These are phyloP conservation scores for Actinostola sp. DNA, from an alignment of 92 coral and sea anemone species.

Conservation along the genomic window DNA sequence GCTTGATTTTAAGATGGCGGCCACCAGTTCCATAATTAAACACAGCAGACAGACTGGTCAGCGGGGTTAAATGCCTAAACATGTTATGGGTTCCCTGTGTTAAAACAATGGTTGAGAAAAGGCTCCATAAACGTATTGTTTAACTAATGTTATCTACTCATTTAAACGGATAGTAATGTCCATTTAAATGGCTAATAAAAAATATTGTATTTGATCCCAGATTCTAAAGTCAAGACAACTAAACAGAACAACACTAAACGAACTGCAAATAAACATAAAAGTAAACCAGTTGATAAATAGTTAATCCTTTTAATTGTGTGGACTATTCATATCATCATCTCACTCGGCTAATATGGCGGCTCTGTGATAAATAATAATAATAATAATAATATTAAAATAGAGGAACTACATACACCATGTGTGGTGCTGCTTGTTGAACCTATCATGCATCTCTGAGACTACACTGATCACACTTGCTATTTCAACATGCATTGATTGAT, in stretches of 20 bases:
- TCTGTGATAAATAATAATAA: too few species aligned
- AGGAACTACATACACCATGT: too few species aligned
- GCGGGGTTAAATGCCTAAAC: too few species aligned
- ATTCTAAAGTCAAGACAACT: slow-evolving; percentile 24
- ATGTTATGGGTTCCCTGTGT: too few species aligned
- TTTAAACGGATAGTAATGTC: not conserved
- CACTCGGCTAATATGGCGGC: not conserved
- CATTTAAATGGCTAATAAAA: not conserved
- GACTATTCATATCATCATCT: not conserved
- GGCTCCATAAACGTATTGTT: not conserved
- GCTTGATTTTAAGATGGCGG: too few species aligned
- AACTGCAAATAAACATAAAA: slow-evolving; percentile 21
- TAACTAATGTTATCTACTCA: not conserved
- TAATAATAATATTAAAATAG: too few species aligned
- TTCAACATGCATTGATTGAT: too few species aligned
- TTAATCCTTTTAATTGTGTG: not conserved
- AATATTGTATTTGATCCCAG: slow-evolving; percentile 8
- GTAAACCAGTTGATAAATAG: not conserved
- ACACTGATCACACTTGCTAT: too few species aligned
- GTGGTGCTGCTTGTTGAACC: too few species aligned
- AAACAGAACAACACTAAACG: slow-evolving; percentile 39
- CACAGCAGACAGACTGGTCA: too few species aligned
- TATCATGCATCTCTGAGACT: too few species aligned
- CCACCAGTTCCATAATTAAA: too few species aligned
- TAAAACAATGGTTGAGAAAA: not conserved